Conservation (phyloP, 2,888 invertebrate species). For the Drosophila trichaetosa region DNA sequence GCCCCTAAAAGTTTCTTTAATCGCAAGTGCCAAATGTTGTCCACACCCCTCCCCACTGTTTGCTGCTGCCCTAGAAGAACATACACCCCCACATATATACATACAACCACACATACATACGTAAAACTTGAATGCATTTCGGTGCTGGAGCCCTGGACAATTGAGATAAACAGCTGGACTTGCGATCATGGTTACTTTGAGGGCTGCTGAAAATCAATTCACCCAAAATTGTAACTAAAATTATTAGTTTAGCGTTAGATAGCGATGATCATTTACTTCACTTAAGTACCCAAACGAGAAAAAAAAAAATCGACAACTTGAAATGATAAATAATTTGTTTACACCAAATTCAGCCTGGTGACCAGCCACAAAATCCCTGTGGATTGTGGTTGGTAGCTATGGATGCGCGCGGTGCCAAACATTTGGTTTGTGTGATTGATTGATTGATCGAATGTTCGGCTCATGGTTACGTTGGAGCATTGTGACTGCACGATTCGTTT, state of each 20-base stretch:
- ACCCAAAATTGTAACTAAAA: conserved; percentile 80
- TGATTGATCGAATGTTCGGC: conserved; percentile 48
- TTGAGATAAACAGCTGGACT: conserved; percentile 46
- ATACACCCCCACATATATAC: neutral
- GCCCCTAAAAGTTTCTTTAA: conserved; percentile 71
- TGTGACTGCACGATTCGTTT: conserved; percentile 75
- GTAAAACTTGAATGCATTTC: neutral
- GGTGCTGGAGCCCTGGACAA: conserved; percentile 19
- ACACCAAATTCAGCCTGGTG: neutral
- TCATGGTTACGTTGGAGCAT: conserved; percentile 43
- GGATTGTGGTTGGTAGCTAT: neutral
- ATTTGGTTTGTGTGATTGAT: conserved; percentile 26
- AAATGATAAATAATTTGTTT: conserved; percentile 17
- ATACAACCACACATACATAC: neutral
- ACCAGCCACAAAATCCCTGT: neutral
- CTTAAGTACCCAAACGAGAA: conserved; percentile 83
- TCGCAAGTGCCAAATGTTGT: conserved; percentile 66
- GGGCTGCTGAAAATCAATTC: conserved; percentile 78
- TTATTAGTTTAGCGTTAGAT: conserved; percentile 83
- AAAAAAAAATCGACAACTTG: conserved; percentile 24
- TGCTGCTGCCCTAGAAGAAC: neutral
- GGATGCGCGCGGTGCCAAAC: neutral
- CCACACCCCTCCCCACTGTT: conserved; percentile 24
- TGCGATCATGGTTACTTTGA: conserved; percentile 63
- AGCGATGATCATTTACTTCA: conserved; percentile 85